Evolutionary conservation across 1,140 invertebrate genomes (phyloP), one percentile per base, ranked within the genome.

Genomic region (Scaptomyza montana): DNA sequence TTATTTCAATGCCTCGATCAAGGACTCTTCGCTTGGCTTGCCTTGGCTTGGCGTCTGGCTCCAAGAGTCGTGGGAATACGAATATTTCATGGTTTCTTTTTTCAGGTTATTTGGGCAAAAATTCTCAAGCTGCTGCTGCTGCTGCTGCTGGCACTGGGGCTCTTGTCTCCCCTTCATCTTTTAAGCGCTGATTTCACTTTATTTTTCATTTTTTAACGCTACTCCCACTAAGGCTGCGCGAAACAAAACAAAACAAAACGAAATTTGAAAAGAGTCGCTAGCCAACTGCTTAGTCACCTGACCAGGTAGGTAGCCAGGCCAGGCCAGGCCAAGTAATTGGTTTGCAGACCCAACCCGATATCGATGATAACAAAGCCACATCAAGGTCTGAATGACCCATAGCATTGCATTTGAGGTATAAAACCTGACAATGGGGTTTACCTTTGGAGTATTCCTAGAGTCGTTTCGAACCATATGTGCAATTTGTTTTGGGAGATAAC

Each of bases 151-250:
- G 21, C 21, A 25, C 21, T 25, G 21, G 36, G 10, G 53, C 68
- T 77, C 66, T 86, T 80, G 80, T 85, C 81, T 86, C 81, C 81
- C 80, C 81, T 78, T n/a, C 50, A 79, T 76, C 72, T 61, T 53
- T 53, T 56, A 33, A 55, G 36, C 45, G 45, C 36, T 59, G 59
- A 54, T 63, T 81, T 62, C 59, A 45, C 3, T 21, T 21, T 21
- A 21, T 21, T 1, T 46, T 65, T 60, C 60, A 49, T 61, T 39
- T 57, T 47, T 33, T 33, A 57, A 45, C 56, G 54, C 51, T 63
- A 70, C 75, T 77, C 75, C 75, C 75, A 74, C 67, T 60, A 70
- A 54, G 33, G 16, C 45, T 67, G 43, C 51, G 47, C 47, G 54
- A 69, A 41, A 41, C 39, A 33, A 33, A 33, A 33, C 30, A 33